Conservation (phyloP, 2,888 invertebrate genomes). For the Hymenopus coronatus region DNA sequence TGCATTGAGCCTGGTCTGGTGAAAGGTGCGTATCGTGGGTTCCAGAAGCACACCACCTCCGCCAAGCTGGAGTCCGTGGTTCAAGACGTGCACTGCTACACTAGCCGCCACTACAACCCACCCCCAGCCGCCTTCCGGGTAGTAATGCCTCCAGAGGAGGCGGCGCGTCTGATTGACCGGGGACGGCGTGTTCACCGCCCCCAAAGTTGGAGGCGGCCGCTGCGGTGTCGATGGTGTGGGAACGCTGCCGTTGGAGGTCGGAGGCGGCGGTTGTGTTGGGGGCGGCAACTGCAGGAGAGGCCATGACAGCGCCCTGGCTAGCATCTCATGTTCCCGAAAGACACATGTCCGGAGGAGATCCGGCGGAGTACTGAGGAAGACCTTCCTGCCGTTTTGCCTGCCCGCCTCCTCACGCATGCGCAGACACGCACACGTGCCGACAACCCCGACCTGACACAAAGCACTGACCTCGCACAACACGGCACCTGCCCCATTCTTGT, state of each 20-base stretch:
- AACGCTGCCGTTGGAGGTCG: not conserved
- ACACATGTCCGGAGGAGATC: not conserved
- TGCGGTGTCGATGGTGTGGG: not conserved
- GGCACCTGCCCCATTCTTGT: not conserved
- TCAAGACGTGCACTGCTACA: constrained; percentile 67
- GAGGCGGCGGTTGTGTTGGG: not conserved
- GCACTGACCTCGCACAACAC: not conserved
- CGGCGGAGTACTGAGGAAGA: not conserved
- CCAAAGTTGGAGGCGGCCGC: too few relatives aligned
- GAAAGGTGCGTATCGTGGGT: constrained; percentile 32
- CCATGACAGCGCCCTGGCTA: not conserved
- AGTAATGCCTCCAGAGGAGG: constrained; percentile 70
- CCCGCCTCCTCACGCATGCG: not conserved
- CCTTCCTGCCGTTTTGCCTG: not conserved
- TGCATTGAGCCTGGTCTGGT: constrained; percentile 23
- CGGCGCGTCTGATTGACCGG: constrained; percentile 45
- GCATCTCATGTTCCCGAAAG: not conserved
- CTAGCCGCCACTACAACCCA: constrained; percentile 75
- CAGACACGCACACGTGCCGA: not conserved
- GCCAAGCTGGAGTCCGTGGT: constrained; percentile 73
- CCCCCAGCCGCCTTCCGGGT: constrained; percentile 86
- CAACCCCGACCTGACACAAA: not conserved
- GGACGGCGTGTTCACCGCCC: constrained; percentile 47
- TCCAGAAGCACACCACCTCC: constrained; percentile 47
- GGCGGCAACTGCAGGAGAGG: not conserved